A percentile compares a stretch with the other conserved stretches of the same genome.
Conservation (phyloP, 2,113 vertebrate species). For the Rhodinocichla rosea region DNA sequence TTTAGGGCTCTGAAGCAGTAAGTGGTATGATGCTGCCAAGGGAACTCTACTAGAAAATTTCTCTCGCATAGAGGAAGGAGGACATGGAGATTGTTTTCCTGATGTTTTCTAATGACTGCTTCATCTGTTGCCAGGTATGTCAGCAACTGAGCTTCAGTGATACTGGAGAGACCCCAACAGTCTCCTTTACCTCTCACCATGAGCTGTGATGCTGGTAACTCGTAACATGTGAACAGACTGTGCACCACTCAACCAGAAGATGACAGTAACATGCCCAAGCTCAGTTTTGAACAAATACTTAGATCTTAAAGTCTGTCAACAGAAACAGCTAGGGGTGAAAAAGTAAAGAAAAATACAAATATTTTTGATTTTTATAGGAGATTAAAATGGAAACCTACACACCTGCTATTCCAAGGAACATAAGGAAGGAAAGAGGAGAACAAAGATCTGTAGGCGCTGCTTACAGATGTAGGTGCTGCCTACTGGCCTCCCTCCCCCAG, state of each 20-base stretch:
- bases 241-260: not conserved
- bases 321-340: not conserved
- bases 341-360: conserved; percentile 36
- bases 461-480: not conserved
- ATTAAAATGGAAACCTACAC: conserved; percentile 15
- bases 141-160: not conserved
- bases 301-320: not conserved
- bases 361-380: not conserved
- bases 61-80: not conserved
- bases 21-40: not conserved
- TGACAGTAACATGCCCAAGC: not conserved
- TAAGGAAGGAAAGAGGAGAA: conserved; percentile 7
- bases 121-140: not conserved
- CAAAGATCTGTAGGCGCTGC: not conserved
- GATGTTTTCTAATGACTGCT: not conserved
- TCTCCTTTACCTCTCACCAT: not conserved
- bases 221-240: not conserved
- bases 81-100: not conserved
- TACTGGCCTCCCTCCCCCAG: not conserved
- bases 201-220: not conserved
- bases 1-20: not conserved
- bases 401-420: conserved; percentile 17
- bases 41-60: not conserved
- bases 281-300: not conserved
- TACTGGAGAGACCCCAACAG: not conserved